Base-by-base conservation (phyloP, 2,113 vertebrate genomes). In the Lepus timidus region DNA sequence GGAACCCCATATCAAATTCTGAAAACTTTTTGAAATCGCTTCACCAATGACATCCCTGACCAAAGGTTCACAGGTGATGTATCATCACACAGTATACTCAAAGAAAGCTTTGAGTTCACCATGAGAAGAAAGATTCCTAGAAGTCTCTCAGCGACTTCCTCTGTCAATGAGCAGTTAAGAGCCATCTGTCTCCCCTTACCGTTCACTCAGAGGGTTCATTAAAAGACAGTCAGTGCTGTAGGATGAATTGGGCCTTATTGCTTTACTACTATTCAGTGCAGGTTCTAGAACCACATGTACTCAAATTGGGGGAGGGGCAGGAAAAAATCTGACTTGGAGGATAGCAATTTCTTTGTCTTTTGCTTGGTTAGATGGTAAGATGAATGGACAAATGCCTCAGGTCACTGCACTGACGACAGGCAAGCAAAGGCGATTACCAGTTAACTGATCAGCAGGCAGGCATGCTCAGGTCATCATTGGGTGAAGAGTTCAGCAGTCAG, bases 391-490 rank as follows among this genome's bases (percentile, higher is more conserved):
- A 98, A 98, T 98, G 98, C 98, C 98, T 98, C 98, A 98, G 99
- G 99, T 99, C 98, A 98, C 99, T 33, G 33, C 33, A 33, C 33
- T 33, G 33, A 33, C 2, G 33, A 33, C 33, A 98, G 99, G 98
- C 98, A 98, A 99, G 98, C 98, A 98, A 98, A 99, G 99, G 99
- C 99, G 98, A 98, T 99, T 99, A 99, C 99, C 99, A 99, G 99
- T 99, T 99, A 99, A 99, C 99, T 98, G 99, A 99, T 99, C 99
- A 99, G 99, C 99, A 98, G 99, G 99, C 99, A 99, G 99, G 99
- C 98, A 99, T 99, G 99, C 99, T 99, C 98, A 99, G 99, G 99
- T 99, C 99, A 99, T 99, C 99, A 99, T 99, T 99, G 99, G 99
- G 99, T 99, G 99, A 99, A 99, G 99, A 99, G 98, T 99, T 99